These are phyloP conservation scores for Scaptomyza tumidula DNA, from an alignment of 2,888 invertebrate species.

Conservation along the genomic window DNA sequence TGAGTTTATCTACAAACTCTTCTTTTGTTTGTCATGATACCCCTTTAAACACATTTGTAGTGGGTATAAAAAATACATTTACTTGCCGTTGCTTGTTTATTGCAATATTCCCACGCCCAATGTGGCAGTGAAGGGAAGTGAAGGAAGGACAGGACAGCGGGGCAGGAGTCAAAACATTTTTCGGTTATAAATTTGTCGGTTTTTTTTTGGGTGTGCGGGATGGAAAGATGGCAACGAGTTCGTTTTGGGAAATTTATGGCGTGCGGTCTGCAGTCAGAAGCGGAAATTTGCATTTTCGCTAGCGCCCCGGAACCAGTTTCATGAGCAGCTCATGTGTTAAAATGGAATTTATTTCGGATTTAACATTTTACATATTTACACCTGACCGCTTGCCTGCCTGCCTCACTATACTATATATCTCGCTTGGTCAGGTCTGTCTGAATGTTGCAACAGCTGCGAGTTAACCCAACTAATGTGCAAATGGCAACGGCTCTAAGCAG, in stretches of 20 bases:
- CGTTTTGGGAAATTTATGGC: constrained; percentile 71
- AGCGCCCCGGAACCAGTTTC: constrained; percentile 43
- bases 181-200: constrained; percentile 72
- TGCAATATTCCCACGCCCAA: constrained; percentile 62
- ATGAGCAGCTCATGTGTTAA: constrained; percentile 57
- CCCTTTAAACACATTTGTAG: not conserved
- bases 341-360: constrained; percentile 63
- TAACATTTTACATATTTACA: constrained; percentile 57
- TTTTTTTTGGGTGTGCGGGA: constrained; percentile 3
- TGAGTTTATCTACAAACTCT: too few relatives aligned
- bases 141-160: not conserved
- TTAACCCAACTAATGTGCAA: constrained; percentile 42
- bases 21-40: not conserved
- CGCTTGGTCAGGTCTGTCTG: not conserved
- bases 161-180: constrained; percentile 48
- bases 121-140: not conserved
- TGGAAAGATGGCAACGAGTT: not conserved
- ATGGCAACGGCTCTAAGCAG: constrained; percentile 36
- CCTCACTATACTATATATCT: not conserved
- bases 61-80: constrained; percentile 45
- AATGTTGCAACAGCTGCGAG: constrained; percentile 3
- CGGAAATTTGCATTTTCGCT: constrained; percentile 72
- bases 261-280: constrained; percentile 49
- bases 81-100: constrained; percentile 69
- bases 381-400: constrained; percentile 18